Base-by-base conservation (phyloP, 2,888 invertebrate genomes). In the Furcula furcula region DNA sequence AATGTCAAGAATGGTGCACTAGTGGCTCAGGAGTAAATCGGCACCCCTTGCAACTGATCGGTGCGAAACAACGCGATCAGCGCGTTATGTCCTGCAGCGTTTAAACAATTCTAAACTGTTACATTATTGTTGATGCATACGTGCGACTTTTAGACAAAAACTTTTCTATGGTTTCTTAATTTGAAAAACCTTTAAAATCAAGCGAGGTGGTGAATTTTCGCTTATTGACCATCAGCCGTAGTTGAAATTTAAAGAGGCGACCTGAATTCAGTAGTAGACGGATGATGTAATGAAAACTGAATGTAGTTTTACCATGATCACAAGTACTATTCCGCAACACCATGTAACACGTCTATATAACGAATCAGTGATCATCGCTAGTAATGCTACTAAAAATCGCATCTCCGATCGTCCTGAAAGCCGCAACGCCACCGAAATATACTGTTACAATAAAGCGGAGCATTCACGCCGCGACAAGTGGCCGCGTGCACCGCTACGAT, bases 401-500 rank as follows among this genome's bases (percentile, higher is more conserved):
- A 10, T 15, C 34, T 10, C 11, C 13, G 36, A 32, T 41, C 29
- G 22, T 32, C 43, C 23, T 23, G 6, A 23, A 23, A 23, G 12
- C 11, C 23, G 23, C 23, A 23, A 23, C 4, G 3, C 16, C 6
- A 23, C 26, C 14, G 3, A 40, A 34, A 44, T 38, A 40, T 40
- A 51, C 30, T 45, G 44, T 50, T 55, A 57, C 65, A 63, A 66
- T 62, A 61, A 62, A 55, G 56, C 50, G 49, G 42, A 49, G 60
- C 54, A 62, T 62, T 62, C 60, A 56, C 52, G 41, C 40, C 43
- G 40, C 55, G 48, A 55, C 53, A 49, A 58, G 59, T 65, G 65
- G 63, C 52, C 51, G 59, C 58, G 53, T 38, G 51, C 53, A 55
- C 67, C 56, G 66, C 58, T 65, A 66, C 42, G 54, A 71, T 66